Percentiles rank a stretch among this genome's conserved stretches.
These are phyloP conservation scores for Brachyhypopomus occidentalis DNA, from an alignment of 2,113 vertebrate species.

Conservation along the genomic window DNA sequence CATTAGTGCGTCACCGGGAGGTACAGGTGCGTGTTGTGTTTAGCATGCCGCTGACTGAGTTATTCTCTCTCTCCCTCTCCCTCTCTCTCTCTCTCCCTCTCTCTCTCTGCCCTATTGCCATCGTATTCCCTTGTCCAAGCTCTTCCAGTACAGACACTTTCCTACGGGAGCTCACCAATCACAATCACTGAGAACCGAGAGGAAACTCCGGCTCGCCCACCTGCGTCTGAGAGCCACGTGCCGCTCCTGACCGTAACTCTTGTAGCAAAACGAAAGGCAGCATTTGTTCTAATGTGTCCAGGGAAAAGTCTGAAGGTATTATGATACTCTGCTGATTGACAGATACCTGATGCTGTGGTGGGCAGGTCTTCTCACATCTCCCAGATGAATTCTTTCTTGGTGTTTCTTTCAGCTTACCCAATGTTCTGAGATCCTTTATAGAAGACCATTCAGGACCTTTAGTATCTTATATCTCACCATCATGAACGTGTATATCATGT, in stretches of 20 bases:
- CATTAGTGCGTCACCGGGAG: neutral
- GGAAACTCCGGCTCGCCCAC: constrained; percentile 17
- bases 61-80: constrained; percentile 44
- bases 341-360: constrained; percentile 21
- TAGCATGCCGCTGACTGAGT: constrained; percentile 31
- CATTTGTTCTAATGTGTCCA: neutral
- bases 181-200: constrained; percentile 48
- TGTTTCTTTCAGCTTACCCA: constrained; percentile 60
- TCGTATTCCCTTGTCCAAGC: constrained; percentile 69
- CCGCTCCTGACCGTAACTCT: constrained; percentile 27
- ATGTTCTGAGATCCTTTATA: constrained; percentile 56
- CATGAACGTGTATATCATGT: constrained; percentile 71
- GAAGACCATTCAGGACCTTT: constrained; percentile 55
- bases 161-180: constrained; percentile 52
- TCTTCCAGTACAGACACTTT: constrained; percentile 70
- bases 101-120: neutral
- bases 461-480: constrained; percentile 67
- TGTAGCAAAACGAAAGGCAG: constrained; percentile 8
- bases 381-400: constrained; percentile 2
- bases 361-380: constrained; percentile 35
- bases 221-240: constrained; percentile 8
- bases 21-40: constrained; percentile 1
- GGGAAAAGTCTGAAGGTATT: constrained; percentile 1
- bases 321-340: neutral
- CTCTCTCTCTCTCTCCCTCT: constrained; percentile 20